phyloP scores from a whole-genome alignment of 2,888 invertebrate species.

The Formica aserva region DNA sequence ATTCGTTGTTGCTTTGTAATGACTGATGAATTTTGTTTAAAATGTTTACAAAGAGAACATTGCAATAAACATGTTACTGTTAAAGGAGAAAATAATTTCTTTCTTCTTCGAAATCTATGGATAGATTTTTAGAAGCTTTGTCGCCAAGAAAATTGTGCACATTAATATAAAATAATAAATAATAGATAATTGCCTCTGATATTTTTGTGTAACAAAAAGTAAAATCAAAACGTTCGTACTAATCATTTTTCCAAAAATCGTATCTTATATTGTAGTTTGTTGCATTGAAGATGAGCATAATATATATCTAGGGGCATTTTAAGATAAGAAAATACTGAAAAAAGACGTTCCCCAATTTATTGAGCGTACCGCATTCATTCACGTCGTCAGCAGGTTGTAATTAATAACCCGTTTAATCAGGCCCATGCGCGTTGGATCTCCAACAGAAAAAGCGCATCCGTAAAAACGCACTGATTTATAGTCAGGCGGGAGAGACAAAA shows the following conservation, averaged over 20 bases:
- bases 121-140: background rate
- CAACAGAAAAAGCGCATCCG: slow-evolving; percentile 71
- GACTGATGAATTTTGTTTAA: background rate
- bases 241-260: background rate
- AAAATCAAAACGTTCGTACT: background rate
- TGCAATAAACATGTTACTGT: background rate
- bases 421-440: slow-evolving; percentile 73
- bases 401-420: slow-evolving; percentile 84
- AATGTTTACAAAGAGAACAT: background rate
- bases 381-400: slow-evolving; percentile 77
- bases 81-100: slow-evolving; percentile 7
- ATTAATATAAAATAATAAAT: background rate
- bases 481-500: slow-evolving; percentile 69
- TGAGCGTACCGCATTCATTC: slow-evolving; percentile 72
- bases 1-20: background rate
- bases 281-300: background rate
- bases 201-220: background rate
- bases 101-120: background rate
- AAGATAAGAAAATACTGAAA: slow-evolving; percentile 27
- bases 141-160: background rate
- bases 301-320: background rate
- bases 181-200: background rate
- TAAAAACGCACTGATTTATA: slow-evolving; percentile 82
- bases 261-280: background rate
- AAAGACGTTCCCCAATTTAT: slow-evolving; percentile 58